Evolutionary conservation across 2,888 invertebrate species (phyloP), one percentile per base, ranked within the genome.

Genomic region (Agonopterix arenella): DNA sequence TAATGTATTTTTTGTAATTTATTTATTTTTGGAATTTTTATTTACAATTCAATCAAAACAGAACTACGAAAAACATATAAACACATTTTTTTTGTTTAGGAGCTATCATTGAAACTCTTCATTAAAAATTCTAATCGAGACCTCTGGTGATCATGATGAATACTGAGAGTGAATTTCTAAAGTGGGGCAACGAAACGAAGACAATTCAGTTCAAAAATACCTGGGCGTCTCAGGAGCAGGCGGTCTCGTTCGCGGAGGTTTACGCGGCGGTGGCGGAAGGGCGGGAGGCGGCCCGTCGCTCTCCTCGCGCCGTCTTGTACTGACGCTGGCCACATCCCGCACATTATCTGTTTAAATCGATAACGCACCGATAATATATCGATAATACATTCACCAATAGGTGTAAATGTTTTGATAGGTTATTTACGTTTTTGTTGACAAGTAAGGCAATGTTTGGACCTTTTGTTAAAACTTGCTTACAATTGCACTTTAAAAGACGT

Each of bases 221-320:
- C 81, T 78, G 53, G 77, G 64, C 11, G 70, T 73, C 2, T 86
- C 84, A 7, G 79, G 61, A 16, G 65, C 66, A 8, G 71, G 70
- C 7, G 68, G 56, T 28, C 81, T 66, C 44, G 72, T 73, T 56
- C 86, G 73, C 28, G 83, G 74, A 1, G 83, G 80, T 53, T 82
- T 83, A 47, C 86, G 66, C 2, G 88, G 89, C 28, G 89, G 89
- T 42, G 89, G 89, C 10, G 89, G 89, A 46, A 88, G 63, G 43
- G 85, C 83, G 5, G 89, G 88, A 40, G 83, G 84, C 13, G 84
- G 80, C 45, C 76, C 84, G 62, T 84, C 84, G 38, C 53, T 59
- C 46, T 85, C 85, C 56, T 84, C 83, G 47, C 83, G 74, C 47
- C 83, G 70, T 2, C 83, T 80, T 37, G 64, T 62, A 81, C 83